Conservation (phyloP, 2,113 vertebrate genomes). For the Maccullochella peelii region DNA sequence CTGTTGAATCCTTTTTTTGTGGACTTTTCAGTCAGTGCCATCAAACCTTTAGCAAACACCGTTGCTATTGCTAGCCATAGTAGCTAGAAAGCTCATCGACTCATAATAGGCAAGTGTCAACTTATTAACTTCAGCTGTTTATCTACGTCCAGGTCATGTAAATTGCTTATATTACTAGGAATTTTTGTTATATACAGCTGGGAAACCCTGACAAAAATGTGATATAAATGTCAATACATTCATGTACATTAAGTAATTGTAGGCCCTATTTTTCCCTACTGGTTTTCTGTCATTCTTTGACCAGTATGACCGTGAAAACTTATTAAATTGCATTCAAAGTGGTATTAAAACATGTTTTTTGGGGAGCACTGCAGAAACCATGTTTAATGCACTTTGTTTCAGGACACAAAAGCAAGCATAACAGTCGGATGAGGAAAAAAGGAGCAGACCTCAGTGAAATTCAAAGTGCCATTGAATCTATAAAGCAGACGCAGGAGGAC, state of each 20-base stretch:
- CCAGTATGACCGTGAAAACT: neutral
- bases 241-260: neutral
- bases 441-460: constrained; percentile 93
- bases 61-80: neutral
- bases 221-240: neutral
- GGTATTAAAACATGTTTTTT: neutral
- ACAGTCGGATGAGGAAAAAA: constrained; percentile 91
- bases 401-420: constrained; percentile 93
- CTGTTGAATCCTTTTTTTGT: neutral
- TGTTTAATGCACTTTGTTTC: constrained; percentile 40
- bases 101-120: neutral
- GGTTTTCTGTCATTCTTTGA: neutral
- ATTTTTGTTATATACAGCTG: neutral
- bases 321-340: neutral
- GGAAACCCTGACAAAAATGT: neutral
- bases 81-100: neutral
- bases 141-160: neutral
- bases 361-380: neutral
- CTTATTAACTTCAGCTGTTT: too few relatives aligned
- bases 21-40: neutral
- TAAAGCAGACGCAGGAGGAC: constrained; percentile 95
- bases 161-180: neutral
- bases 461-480: constrained; percentile 96
- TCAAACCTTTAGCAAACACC: neutral
- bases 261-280: neutral